Percentiles rank a stretch among this genome's conserved stretches.
Evolutionary conservation across 1,140 invertebrate species (phyloP).

Genomic region (Zophobas morio): DNA sequence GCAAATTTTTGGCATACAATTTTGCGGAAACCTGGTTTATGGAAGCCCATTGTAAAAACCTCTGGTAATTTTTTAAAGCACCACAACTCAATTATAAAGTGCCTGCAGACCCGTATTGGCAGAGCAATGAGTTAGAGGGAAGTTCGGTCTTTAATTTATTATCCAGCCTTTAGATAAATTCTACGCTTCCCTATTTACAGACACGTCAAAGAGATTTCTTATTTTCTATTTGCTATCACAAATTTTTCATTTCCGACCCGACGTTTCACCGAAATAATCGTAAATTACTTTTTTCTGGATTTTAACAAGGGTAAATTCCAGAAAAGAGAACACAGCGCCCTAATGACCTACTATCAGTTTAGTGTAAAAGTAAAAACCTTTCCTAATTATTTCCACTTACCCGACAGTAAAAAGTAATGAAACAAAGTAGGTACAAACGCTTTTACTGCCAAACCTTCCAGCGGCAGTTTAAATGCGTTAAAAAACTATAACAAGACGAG

Average conservation of each 20-base stretch:
- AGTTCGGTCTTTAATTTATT: constrained; percentile 25
- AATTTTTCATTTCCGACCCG: background rate
- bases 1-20: background rate
- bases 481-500: background rate
- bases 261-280: background rate
- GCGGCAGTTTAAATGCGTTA: background rate
- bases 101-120: constrained; percentile 20
- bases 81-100: constrained; percentile 34
- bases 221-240: background rate
- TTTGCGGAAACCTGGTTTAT: background rate
- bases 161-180: constrained; percentile 6
- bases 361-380: constrained; percentile 10
- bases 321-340: constrained; percentile 3
- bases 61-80: constrained; percentile 20
- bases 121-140: constrained; percentile 19
- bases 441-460: background rate
- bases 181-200: background rate
- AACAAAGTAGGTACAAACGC: constrained; percentile 21
- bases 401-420: constrained; percentile 33
- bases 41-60: background rate
- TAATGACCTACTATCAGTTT: constrained; percentile 6
- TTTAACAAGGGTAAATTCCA: background rate
- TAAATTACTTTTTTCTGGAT: background rate
- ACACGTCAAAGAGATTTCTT: constrained; percentile 1
- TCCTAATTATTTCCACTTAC: constrained; percentile 32